phyloP scores from a whole-genome alignment of 2,888 invertebrate species.

The Andrena chrysosceles region DNA sequence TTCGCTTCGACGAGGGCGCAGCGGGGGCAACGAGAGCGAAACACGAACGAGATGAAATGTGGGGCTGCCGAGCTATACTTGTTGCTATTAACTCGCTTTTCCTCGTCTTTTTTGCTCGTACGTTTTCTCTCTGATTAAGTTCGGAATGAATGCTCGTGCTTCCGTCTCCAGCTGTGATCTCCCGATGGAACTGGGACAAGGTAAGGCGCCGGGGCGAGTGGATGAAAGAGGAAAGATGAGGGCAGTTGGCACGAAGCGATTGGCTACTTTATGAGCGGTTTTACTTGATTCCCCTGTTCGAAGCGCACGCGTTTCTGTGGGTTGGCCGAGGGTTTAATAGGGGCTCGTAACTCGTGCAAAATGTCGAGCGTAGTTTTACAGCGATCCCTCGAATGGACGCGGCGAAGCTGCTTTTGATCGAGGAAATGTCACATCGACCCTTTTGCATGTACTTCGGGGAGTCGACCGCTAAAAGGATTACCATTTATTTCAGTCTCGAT shows the following conservation, averaged over 20 bases:
- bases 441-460: neutral
- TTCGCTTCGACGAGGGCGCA: neutral
- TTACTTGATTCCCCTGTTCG: neutral
- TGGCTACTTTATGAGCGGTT: neutral
- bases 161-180: neutral
- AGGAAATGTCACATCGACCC: constrained; percentile 11
- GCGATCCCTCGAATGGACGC: neutral
- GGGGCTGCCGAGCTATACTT: neutral
- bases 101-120: neutral
- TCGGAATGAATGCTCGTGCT: neutral
- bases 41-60: neutral
- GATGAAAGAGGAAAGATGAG: neutral
- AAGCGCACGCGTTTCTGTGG: neutral
- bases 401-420: constrained; percentile 6
- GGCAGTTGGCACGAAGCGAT: constrained; percentile 8
- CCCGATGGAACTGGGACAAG: neutral
- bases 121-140: constrained; percentile 3
- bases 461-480: neutral
- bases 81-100: neutral
- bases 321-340: neutral
- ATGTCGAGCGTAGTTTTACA: constrained; percentile 9
- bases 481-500: neutral
- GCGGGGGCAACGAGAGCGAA: neutral
- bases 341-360: constrained; percentile 9
- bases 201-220: neutral